Evolutionary conservation across 1,140 invertebrate genomes (phyloP).

Genomic region (Centruroides vittatus): DNA sequence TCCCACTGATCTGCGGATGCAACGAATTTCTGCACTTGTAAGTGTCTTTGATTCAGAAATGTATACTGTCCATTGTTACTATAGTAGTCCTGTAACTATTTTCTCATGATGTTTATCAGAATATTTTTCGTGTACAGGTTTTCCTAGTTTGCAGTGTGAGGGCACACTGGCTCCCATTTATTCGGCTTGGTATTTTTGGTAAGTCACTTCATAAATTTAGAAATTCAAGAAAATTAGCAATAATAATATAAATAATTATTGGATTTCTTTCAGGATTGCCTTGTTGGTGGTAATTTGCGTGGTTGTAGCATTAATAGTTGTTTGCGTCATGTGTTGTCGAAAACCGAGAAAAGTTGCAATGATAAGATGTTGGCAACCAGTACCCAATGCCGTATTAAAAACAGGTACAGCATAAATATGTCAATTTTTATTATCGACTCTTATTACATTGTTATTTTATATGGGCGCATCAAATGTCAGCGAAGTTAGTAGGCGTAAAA

Average conservation of each 20-base stretch:
- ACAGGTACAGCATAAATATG: no score
- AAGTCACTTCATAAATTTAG: neutral
- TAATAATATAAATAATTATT: neutral
- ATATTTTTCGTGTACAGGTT: neutral
- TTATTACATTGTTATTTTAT: no score
- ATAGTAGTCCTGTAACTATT: neutral
- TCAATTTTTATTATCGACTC: no score
- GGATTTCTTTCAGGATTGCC: neutral
- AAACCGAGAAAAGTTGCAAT: neutral
- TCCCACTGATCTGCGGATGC: no score
- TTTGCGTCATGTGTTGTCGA: conserved; percentile 6
- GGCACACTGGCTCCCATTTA: conserved; percentile 5
- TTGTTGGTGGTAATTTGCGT: neutral
- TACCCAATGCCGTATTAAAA: no score
- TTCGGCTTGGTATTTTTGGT: conserved; percentile 4
- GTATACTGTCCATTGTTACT: neutral
- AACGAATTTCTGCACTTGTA: conserved; percentile 16
- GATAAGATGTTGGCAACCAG: no score
- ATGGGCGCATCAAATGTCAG: no score
- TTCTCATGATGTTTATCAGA: neutral
- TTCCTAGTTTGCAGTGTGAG: neutral
- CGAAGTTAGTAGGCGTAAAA: no score
- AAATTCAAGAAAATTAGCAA: neutral
- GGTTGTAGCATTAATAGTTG: neutral
- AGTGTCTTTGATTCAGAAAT: conserved; percentile 1